A percentile compares a stretch with the other conserved stretches of the same genome.
Conservation (phyloP, 37 sponge, comb jelly and placozoan species). For the Beroe ovata region DNA sequence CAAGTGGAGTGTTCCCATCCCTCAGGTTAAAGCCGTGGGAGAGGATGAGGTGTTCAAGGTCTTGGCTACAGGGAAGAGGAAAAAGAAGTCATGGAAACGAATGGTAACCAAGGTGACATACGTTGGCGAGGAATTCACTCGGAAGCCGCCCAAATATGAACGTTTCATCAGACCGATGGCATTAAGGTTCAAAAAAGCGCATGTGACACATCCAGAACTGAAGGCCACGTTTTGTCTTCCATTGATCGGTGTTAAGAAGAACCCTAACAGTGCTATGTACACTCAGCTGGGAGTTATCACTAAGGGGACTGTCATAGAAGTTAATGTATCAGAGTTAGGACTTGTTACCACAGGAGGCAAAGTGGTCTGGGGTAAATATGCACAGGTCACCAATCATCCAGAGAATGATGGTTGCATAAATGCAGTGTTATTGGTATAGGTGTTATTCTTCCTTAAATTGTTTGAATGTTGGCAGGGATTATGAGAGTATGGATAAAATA, state of each 20-base stretch:
- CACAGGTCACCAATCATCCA: constrained; percentile 99
- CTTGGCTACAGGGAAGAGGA: constrained; percentile 88
- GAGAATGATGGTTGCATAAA: constrained; percentile 99
- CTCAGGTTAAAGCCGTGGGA: constrained; percentile 91
- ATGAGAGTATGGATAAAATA: no score
- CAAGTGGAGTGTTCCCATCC: constrained; percentile 98
- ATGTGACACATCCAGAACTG: constrained; percentile 98
- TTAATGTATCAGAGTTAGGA: constrained; percentile 97
- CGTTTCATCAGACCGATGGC: constrained; percentile 99
- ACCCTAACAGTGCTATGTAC: constrained; percentile 92
- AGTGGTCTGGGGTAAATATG: constrained; percentile 99
- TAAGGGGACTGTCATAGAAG: constrained; percentile 99
- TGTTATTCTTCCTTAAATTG: no score
- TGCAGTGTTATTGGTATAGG: constrained; percentile 91
- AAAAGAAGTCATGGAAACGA: constrained; percentile 90
- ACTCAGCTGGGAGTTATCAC: constrained; percentile 99
- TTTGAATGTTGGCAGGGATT: no score
- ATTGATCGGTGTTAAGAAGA: constrained; percentile 98
- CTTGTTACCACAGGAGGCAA: constrained; percentile 98
- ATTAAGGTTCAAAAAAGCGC: constrained; percentile 97
- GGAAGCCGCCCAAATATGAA: constrained; percentile 98
- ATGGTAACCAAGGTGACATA: constrained; percentile 97
- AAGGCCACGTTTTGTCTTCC: constrained; percentile 98
- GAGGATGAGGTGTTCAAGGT: constrained; percentile 97
- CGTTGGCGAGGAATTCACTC: constrained; percentile 95